Percentiles rank a stretch among this genome's conserved stretches.
Conservation (phyloP, 2,113 vertebrate species). For the Grallaria varia region DNA sequence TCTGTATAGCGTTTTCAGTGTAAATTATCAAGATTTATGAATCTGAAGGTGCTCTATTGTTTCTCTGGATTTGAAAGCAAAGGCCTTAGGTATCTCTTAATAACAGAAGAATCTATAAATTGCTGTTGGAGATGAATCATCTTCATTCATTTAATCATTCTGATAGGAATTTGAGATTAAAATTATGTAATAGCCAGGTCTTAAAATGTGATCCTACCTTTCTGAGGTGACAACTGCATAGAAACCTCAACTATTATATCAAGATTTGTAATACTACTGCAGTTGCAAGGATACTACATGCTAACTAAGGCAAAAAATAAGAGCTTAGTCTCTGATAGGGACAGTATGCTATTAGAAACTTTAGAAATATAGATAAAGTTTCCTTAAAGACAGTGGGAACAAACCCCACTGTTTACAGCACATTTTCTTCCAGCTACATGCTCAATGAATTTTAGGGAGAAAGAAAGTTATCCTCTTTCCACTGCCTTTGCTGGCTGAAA, state of each 20-base stretch:
- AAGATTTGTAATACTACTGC: not conserved
- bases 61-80: not conserved
- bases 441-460: not conserved
- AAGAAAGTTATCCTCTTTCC: not conserved
- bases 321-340: not conserved
- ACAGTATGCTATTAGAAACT: not conserved
- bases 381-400: not conserved
- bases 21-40: not conserved
- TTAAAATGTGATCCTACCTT: not conserved
- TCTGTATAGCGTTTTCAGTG: not conserved
- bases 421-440: not conserved
- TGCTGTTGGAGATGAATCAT: not conserved
- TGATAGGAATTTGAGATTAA: not conserved
- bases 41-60: not conserved
- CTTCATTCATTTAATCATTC: not conserved
- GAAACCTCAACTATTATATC: not conserved
- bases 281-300: not conserved
- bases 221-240: not conserved
- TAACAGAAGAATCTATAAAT: not conserved
- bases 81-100: not conserved
- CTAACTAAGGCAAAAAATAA: not conserved
- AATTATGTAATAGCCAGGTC: not conserved
- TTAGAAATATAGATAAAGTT: not conserved
- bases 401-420: accelerated
- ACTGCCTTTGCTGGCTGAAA: not conserved